Evolutionary conservation across 2,888 invertebrate genomes (phyloP).

Genomic region (Patella ulyssiponensis): DNA sequence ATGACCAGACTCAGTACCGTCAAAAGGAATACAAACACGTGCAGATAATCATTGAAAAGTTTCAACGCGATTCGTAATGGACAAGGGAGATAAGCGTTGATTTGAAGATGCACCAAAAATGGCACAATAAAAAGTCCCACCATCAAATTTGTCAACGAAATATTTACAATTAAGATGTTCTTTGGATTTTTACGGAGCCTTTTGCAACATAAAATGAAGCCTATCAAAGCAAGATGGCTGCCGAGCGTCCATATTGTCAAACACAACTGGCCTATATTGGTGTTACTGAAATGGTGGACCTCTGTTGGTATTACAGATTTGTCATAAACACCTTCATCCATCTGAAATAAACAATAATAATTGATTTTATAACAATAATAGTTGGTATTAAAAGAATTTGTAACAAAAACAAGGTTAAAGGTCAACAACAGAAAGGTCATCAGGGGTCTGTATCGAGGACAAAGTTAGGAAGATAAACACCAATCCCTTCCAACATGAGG

Average conservation of each 20-base stretch:
- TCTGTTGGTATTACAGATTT: background rate
- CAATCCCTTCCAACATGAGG: too few relatives aligned
- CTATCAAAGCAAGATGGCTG: constrained; percentile 7
- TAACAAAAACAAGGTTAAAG: too few relatives aligned
- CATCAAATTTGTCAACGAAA: background rate
- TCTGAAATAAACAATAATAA: background rate
- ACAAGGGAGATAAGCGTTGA: background rate
- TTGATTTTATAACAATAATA: too few relatives aligned
- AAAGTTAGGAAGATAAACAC: too few relatives aligned
- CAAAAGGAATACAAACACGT: background rate
- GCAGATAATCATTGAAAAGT: background rate
- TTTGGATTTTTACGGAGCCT: background rate
- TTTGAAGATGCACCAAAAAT: background rate
- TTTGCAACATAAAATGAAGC: background rate
- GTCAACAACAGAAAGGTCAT: too few relatives aligned
- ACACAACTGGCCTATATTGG: background rate
- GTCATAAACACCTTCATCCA: background rate
- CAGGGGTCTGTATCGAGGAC: too few relatives aligned
- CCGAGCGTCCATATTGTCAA: constrained; percentile 3
- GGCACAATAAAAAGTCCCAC: background rate
- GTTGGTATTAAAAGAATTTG: too few relatives aligned
- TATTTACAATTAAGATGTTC: background rate
- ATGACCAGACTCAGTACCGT: background rate
- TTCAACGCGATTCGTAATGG: background rate
- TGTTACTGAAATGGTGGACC: background rate